Percentiles rank a stretch among this genome's conserved stretches.
Evolutionary conservation across 2,113 vertebrate genomes (phyloP).

Genomic region (Deroptyus accipitrinus): DNA sequence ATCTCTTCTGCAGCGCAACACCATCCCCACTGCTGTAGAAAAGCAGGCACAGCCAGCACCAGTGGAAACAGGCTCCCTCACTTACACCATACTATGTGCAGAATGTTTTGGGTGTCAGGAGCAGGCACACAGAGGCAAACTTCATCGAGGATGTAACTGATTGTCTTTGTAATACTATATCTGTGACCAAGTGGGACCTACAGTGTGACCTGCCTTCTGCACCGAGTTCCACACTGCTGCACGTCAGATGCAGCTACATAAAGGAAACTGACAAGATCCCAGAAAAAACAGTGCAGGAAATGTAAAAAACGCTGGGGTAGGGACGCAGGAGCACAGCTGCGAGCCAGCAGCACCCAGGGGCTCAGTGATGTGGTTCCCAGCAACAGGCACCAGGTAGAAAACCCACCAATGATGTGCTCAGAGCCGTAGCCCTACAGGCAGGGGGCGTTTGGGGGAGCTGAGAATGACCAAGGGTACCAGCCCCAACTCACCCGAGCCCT

Average conservation of each 20-base stretch:
- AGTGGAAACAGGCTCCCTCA: not conserved
- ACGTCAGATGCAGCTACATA: not conserved
- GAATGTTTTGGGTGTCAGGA: not conserved
- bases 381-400: not conserved
- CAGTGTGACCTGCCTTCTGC: not conserved
- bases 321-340: not conserved
- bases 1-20: not conserved
- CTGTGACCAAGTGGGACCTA: not conserved
- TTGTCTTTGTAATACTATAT: not conserved
- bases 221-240: not conserved
- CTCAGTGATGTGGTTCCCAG: not conserved
- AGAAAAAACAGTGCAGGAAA: not conserved
- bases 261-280: not conserved
- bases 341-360: not conserved
- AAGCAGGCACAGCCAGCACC: not conserved
- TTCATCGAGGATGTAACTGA: not conserved
- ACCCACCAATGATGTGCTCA: not conserved
- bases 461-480: not conserved
- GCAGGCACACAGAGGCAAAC: not conserved
- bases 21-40: not conserved
- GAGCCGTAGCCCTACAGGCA: not conserved
- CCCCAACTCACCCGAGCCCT: fast-evolving
- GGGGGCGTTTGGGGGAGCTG: not conserved
- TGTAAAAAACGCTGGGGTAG: not conserved
- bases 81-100: not conserved